These are phyloP conservation scores for Misgurnus mizolepis DNA, from an alignment of 2,113 vertebrate species.

Conservation along the genomic window DNA sequence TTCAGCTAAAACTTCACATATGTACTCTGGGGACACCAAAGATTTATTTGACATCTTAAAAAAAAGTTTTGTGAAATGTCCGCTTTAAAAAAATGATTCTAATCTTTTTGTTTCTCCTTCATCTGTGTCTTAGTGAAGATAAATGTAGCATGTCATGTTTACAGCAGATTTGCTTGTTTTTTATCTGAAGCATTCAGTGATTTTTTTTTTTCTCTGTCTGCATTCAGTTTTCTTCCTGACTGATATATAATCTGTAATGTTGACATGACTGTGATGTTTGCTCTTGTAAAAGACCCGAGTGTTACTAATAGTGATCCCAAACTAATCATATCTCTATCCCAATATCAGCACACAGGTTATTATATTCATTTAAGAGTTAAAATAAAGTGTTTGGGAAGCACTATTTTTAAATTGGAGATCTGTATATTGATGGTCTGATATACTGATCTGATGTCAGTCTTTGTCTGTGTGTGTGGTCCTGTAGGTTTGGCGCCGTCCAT, in stretches of 20 bases:
- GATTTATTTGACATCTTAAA: too few relatives aligned
- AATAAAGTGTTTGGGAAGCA: background rate
- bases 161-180: background rate
- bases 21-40: too few relatives aligned
- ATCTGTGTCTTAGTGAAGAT: background rate
- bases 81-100: background rate
- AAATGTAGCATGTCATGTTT: background rate
- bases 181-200: background rate
- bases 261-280: conserved; percentile 31
- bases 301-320: background rate
- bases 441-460: background rate
- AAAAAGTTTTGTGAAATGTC: too few relatives aligned
- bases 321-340: background rate
- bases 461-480: conserved; percentile 1
- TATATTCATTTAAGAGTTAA: too few relatives aligned
- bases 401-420: background rate
- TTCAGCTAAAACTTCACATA: too few relatives aligned
- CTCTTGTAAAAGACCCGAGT: background rate
- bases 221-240: background rate
- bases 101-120: background rate
- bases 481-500: conserved; percentile 89
- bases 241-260: background rate
- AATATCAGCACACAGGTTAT: too few relatives aligned
- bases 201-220: too few relatives aligned
- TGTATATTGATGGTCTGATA: background rate